A percentile compares a stretch with the other conserved stretches of the same genome.
Evolutionary conservation across 2,888 invertebrate species (phyloP).

Genomic region (Papilio gigon): DNA sequence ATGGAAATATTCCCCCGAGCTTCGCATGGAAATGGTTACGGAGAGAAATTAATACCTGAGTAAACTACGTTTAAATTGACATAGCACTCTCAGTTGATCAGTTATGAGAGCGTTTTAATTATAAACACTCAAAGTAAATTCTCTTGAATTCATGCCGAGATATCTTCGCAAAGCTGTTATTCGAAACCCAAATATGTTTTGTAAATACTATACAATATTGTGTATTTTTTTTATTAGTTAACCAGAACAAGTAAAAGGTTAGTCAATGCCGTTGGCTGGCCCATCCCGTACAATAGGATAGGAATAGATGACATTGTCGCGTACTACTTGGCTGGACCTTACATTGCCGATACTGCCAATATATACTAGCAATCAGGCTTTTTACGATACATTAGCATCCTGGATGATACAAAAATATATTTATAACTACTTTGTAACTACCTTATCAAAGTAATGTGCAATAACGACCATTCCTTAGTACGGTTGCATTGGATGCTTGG

Average conservation of each 20-base stretch:
- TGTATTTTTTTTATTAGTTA: not conserved
- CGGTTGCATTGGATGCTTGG: not conserved
- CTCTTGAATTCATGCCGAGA: not conserved
- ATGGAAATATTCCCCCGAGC: conserved; percentile 11
- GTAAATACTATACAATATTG: not conserved
- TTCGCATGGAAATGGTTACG: not conserved
- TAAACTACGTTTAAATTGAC: conserved; percentile 3
- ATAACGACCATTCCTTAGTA: not conserved
- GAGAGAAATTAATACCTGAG: not conserved
- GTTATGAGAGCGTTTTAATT: not conserved
- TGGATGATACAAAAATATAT: not conserved
- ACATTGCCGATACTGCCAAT: conserved; percentile 5
- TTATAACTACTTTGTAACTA: no score
- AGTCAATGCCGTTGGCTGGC: conserved; percentile 24
- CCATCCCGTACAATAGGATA: conserved; percentile 29
- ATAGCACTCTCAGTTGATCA: conserved; percentile 9
- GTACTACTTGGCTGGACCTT: conserved; percentile 33
- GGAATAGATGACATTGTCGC: conserved; percentile 35
- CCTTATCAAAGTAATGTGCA: not conserved
- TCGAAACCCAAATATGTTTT: not conserved
- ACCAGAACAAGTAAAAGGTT: conserved; percentile 11
- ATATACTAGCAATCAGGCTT: not conserved
- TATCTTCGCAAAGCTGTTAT: not conserved
- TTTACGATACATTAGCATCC: not conserved
- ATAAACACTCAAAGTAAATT: not conserved